Evolutionary conservation across 1,140 invertebrate species (phyloP), one percentile per base, ranked within the genome.

Genomic region (Dendroctonus valens): DNA sequence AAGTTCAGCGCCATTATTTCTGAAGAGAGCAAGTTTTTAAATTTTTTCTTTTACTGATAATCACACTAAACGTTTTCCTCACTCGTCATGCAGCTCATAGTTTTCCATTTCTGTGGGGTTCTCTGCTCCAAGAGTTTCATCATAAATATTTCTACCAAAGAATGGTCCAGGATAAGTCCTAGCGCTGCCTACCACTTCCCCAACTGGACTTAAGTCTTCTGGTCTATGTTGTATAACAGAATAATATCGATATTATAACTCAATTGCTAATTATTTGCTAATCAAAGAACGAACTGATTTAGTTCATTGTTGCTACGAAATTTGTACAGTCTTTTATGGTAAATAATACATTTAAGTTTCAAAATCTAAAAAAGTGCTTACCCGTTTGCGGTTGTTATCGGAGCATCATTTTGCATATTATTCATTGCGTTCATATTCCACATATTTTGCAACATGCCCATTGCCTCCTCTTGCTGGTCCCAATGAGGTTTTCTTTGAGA

Each of bases 361-460:
- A 26, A 26, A 26, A 26, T 26, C 26, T 26, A 26, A 26, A 26
- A 46, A 46, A 26, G 26, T 26, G 26, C 26, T 26, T 26, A 26
- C 26, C 26, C 26, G 3, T 26, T 26, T 2, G 26, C 26, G 26
- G 26, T 26, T 26, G 26, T 26, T 26, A 26, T 26, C 1, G 26
- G 26, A 26, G 26, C 26, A 26, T 26, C 3, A 26, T 3, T 26
- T 26, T 26, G 26, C 26, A 26, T 26, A 11, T 53, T 53, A 53
- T 53, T 7, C 14, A 26, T 9, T n/a, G n/a, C 40, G n/a, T 67
- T 67, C 65, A 67, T 67, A 39, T 67, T 67, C 65, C 65, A 67
- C 58, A 67, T 59, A 37, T 67, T 67, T 60, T 67, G 57, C 41
- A 67, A 39, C 40, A 38, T n/a, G 9, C 57, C 58, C 40, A 67